Base-by-base conservation (phyloP, 2,113 vertebrate genomes). In the Benthochromis sp. region DNA sequence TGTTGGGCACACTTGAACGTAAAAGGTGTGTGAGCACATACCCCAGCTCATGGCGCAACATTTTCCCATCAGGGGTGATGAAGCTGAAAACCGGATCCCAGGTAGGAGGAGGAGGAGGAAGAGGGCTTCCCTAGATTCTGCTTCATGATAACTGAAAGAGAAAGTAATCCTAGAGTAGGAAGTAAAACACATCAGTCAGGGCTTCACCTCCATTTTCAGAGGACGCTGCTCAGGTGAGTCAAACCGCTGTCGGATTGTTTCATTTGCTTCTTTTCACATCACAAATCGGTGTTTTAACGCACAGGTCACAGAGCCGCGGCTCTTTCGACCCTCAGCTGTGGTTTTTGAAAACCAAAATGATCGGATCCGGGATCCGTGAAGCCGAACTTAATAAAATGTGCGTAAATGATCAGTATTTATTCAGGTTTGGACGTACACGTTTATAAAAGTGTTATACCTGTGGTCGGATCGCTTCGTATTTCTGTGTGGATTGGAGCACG, bases 181-280 rank as follows among this genome's bases (percentile, higher is more conserved):
- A 52, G 4, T 16, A 52, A 31, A 52, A 19, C 4, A 78, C 17
- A 13, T 2, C 17, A 5, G 10, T 34, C 10, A 24, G 45, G 2
- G 3, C 4, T 6, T 12, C 7, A 34, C 2, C 5, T 8, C 9
- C 9, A 10, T 55, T 47, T 50, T 3, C 31, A 13, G 7, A 63
- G 4, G 61, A 82, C 10, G 2, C 79, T 19, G 13, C 79, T 54
- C 34, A n/a, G 84, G 88, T 89, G 69, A 83, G 84, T 55, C 59
- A n/a, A 71, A 34, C 47, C 6, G 47, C 47, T 0, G 76, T 45
- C 76, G 2, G 71, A 0, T 78, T 78, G 43, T 19, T 50, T 76
- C 45, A 17, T 76, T 76, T 76, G 17, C 9, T 52, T 34, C 16
- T 29, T 52, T 78, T 31, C 45, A 50, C 24, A 78, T 12, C 24